Conservation (phyloP, 1,140 invertebrate genomes). For the Drosophila takahashii region DNA sequence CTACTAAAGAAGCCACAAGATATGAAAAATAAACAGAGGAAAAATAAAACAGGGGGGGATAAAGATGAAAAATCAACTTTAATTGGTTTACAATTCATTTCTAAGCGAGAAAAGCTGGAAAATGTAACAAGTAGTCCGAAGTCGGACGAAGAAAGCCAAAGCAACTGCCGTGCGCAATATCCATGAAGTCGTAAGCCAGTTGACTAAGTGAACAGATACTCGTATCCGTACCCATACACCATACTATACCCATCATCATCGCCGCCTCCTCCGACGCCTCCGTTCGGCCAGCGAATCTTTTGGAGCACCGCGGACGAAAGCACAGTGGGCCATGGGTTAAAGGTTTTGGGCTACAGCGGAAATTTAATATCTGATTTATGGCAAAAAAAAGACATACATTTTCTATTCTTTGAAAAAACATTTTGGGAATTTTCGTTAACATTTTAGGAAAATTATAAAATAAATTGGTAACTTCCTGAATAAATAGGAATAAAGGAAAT, state of each 20-base stretch:
- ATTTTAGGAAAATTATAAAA: too few relatives aligned
- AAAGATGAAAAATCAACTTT: constrained; percentile 75
- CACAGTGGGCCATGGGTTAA: constrained; percentile 31
- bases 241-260: constrained; percentile 19
- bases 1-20: constrained; percentile 60
- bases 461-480: too few relatives aligned
- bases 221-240: constrained; percentile 17
- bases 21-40: constrained; percentile 10
- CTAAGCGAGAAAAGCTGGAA: constrained; percentile 72
- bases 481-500: too few relatives aligned
- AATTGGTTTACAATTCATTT: constrained; percentile 82
- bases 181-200: constrained; percentile 69
- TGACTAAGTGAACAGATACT: constrained; percentile 64
- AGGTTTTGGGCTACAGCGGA: too few relatives aligned
- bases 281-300: constrained; percentile 14
- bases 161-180: constrained; percentile 60
- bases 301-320: constrained; percentile 32
- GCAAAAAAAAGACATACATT: too few relatives aligned
- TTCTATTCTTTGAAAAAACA: too few relatives aligned
- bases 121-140: constrained; percentile 72
- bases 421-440: too few relatives aligned
- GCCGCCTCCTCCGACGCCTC: constrained; percentile 33
- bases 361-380: too few relatives aligned
- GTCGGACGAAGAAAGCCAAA: constrained; percentile 66
- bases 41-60: constrained; percentile 7